Conservation (phyloP, 1,140 invertebrate genomes). For the Listronotus oregonensis region DNA sequence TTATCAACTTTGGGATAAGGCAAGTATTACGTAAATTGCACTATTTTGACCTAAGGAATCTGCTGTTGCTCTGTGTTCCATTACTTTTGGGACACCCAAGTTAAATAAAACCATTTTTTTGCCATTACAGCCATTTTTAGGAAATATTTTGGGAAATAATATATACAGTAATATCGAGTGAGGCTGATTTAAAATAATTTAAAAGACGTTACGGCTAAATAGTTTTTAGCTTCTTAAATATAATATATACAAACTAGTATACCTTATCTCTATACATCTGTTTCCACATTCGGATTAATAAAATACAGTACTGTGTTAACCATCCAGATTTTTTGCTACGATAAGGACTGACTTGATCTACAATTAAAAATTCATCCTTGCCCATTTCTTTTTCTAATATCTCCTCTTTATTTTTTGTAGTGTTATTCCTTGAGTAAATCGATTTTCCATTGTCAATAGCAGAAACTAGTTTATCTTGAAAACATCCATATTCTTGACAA, state of each 20-base stretch:
- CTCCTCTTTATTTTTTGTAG: conserved; percentile 9
- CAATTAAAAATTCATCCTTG: conserved; percentile 11
- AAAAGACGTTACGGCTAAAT: too few relatives aligned
- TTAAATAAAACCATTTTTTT: too few relatives aligned
- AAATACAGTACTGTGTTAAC: conserved; percentile 65
- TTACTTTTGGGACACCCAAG: too few relatives aligned
- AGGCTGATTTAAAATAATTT: too few relatives aligned
- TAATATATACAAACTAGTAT: conserved; percentile 16
- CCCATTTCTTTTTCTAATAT: background rate
- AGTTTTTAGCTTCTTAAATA: too few relatives aligned
- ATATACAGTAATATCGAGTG: too few relatives aligned
- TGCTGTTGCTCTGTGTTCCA: too few relatives aligned
- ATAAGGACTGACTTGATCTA: conserved; percentile 17
- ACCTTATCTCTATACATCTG: conserved; percentile 76
- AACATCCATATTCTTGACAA: conserved; percentile 73
- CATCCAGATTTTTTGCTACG: conserved; percentile 34
- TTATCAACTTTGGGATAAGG: too few relatives aligned
- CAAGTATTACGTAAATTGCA: too few relatives aligned
- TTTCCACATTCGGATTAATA: conserved; percentile 70
- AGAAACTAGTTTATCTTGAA: conserved; percentile 59
- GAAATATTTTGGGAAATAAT: background rate
- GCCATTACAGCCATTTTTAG: too few relatives aligned
- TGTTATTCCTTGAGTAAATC: background rate
- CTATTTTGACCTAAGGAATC: too few relatives aligned
- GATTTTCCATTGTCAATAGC: conserved; percentile 65